Conservation (phyloP, 2,888 invertebrate genomes). For the Chironomus riparius region DNA sequence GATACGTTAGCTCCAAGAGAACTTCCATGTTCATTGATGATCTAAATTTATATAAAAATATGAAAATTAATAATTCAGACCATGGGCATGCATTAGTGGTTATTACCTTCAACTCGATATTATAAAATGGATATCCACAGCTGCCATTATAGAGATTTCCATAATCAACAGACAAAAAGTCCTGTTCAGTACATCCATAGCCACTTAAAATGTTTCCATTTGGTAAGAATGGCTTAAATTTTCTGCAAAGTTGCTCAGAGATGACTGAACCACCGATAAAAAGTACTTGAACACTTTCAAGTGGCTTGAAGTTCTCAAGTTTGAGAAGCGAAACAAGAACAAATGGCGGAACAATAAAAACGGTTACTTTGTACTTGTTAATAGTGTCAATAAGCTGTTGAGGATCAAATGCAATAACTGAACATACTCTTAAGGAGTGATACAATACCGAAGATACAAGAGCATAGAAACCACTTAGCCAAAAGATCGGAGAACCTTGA, state of each 20-base stretch:
- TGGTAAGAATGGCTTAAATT: background rate
- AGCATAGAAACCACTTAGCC: constrained; percentile 4
- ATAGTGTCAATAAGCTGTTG: background rate
- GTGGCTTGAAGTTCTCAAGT: background rate
- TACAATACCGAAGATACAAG: background rate
- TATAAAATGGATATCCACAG: background rate
- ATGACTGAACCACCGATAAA: background rate
- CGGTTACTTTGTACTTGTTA: background rate
- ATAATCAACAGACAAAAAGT: background rate
- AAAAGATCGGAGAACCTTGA: background rate
- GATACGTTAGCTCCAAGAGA: background rate
- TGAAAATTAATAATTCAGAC: background rate
- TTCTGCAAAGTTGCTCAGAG: background rate
- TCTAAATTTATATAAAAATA: background rate
- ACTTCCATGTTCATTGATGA: background rate
- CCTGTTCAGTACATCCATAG: background rate
- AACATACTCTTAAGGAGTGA: background rate
- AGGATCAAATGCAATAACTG: background rate
- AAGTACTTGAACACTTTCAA: background rate
- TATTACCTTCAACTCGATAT: background rate
- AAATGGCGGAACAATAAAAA: background rate
- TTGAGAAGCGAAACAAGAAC: background rate
- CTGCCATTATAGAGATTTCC: background rate
- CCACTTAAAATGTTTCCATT: background rate
- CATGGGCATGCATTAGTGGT: too few species aligned